These are phyloP conservation scores for Echeneis naucrates DNA, from an alignment of 2,797 vertebrate genomes.

Conservation along the genomic window DNA sequence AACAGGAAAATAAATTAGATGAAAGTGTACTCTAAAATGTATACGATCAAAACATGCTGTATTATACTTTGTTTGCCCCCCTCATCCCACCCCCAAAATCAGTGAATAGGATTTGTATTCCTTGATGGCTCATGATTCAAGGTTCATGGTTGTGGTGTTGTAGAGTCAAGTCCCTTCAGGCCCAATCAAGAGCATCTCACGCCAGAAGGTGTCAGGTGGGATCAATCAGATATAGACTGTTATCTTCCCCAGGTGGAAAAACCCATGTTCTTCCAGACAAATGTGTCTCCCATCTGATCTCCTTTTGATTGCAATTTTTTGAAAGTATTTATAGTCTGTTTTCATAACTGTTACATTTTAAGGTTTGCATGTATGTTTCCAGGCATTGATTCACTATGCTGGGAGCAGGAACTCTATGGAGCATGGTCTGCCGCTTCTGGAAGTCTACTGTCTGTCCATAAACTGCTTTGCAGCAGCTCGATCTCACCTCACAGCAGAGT, in stretches of 20 bases:
- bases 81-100: too few relatives aligned
- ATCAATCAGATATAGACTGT: conserved; percentile 53
- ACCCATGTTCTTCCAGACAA: conserved; percentile 17
- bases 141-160: conserved; percentile 23
- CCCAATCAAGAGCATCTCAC: conserved; percentile 66
- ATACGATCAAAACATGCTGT: not conserved
- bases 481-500: conserved; percentile 94
- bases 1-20: not conserved
- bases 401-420: conserved; percentile 95
- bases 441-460: conserved; percentile 97
- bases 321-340: not conserved
- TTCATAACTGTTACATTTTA: not conserved
- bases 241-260: conserved; percentile 45
- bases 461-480: conserved; percentile 95
- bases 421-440: conserved; percentile 92
- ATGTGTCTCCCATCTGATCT: not conserved
- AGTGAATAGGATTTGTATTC: not conserved
- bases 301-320: not conserved
- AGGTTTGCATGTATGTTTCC: conserved; percentile 50
- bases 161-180: conserved; percentile 58
- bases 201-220: conserved; percentile 64
- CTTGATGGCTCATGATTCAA: conserved; percentile 8
- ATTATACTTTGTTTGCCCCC: not conserved
- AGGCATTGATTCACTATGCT: conserved; percentile 96
- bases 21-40: not conserved